phyloP scores from a whole-genome alignment of 2,888 invertebrate species.

The Cantharis nigra region DNA sequence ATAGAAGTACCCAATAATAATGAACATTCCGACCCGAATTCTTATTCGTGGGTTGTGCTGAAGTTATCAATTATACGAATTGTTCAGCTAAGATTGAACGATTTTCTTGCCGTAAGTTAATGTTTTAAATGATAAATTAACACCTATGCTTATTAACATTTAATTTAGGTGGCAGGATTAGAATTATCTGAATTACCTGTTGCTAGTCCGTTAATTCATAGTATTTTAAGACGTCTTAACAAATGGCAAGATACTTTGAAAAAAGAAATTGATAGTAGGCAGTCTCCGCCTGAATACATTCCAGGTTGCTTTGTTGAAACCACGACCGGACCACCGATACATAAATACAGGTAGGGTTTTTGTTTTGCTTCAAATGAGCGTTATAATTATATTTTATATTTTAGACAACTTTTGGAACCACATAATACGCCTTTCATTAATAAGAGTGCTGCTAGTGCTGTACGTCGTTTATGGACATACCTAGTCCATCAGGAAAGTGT shows the following conservation, averaged over 20 bases:
- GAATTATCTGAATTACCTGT: constrained; percentile 79
- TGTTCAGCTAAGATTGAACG: constrained; percentile 80
- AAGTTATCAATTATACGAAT: constrained; percentile 86
- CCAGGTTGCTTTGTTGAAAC: constrained; percentile 88
- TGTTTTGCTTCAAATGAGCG: background rate
- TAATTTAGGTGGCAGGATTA: constrained; percentile 51
- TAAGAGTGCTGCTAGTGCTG: constrained; percentile 72
- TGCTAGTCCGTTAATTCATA: constrained; percentile 91
- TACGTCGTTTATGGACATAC: constrained; percentile 88
- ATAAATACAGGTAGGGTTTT: constrained; percentile 75
- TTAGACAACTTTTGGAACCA: constrained; percentile 84
- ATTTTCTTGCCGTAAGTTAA: constrained; percentile 69
- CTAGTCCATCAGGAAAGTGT: constrained; percentile 90
- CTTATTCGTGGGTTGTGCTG: constrained; percentile 95
- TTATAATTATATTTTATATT: constrained; percentile 44
- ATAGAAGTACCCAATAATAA: constrained; percentile 66
- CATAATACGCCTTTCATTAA: constrained; percentile 93
- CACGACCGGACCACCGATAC: constrained; percentile 80
- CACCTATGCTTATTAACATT: constrained; percentile 2
- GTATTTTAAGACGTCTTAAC: constrained; percentile 80
- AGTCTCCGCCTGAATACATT: constrained; percentile 85
- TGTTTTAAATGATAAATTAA: background rate
- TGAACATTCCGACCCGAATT: constrained; percentile 91
- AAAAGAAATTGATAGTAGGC: constrained; percentile 75
- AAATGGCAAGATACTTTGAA: constrained; percentile 82